Evolutionary conservation across 2,797 vertebrate genomes (phyloP).

Genomic region (Dallia pectoralis): DNA sequence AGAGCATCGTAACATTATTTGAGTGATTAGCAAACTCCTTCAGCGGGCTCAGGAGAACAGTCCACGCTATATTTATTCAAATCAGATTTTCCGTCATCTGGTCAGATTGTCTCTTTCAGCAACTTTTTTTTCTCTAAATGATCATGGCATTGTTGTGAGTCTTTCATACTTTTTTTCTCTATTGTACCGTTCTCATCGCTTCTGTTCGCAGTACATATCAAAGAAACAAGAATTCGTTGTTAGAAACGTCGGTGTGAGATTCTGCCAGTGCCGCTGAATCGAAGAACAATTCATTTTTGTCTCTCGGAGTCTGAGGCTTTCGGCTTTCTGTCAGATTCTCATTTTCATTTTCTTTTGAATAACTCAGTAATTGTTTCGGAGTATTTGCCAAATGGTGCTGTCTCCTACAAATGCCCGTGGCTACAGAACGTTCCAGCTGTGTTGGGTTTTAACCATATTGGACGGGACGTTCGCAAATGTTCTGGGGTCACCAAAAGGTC

Average conservation of each 20-base stretch:
- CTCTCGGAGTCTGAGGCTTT: background rate
- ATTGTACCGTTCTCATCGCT: conserved; percentile 17
- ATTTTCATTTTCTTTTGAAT: background rate
- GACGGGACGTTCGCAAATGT: too few relatives aligned
- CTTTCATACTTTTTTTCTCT: conserved; percentile 3
- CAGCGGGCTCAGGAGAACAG: too few relatives aligned
- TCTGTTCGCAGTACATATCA: conserved; percentile 26
- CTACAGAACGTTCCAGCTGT: background rate
- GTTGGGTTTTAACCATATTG: too few relatives aligned
- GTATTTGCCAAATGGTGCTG: background rate
- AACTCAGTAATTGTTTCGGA: background rate
- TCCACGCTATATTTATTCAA: background rate
- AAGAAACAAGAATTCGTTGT: conserved; percentile 11
- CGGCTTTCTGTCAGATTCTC: background rate
- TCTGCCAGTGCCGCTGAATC: conserved; percentile 12
- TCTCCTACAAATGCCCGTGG: background rate
- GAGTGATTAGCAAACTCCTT: too few relatives aligned
- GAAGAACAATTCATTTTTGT: conserved; percentile 5
- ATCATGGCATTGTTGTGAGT: conserved; percentile 25
- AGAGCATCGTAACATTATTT: too few relatives aligned
- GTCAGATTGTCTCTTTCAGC: conserved; percentile 9
- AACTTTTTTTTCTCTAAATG: background rate
- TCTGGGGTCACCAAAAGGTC: too few relatives aligned
- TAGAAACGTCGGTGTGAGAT: conserved; percentile 4
- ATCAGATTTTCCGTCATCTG: background rate